Conservation (phyloP, 2,797 vertebrate genomes). For the Enteromius radiatus region DNA sequence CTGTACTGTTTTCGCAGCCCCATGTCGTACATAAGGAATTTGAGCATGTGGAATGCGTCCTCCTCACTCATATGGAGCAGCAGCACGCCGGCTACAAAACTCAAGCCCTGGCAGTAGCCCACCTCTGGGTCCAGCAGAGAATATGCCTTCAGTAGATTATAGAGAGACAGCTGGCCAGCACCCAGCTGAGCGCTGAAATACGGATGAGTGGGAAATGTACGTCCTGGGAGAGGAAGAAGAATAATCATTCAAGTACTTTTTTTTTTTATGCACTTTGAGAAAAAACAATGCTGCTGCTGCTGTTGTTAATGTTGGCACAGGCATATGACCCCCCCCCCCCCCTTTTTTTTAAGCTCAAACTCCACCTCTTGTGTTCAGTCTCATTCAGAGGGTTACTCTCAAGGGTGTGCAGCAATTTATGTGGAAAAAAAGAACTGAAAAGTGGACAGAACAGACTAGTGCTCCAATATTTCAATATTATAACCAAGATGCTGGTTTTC, state of each 20-base stretch:
- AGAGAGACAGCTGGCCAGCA: constrained; percentile 93
- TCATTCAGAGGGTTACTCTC: neutral
- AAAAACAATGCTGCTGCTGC: constrained; percentile 25
- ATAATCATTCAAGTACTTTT: neutral
- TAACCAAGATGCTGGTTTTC: neutral
- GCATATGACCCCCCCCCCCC: neutral
- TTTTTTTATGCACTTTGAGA: neutral
- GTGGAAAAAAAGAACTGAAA: neutral
- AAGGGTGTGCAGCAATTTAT: neutral
- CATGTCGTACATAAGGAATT: constrained; percentile 94
- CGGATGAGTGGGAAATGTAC: constrained; percentile 96
- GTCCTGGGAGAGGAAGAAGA: constrained; percentile 77
- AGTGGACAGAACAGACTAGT: neutral
- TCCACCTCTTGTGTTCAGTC: neutral
- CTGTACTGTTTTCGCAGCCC: constrained; percentile 94
- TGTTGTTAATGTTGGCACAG: constrained; percentile 21
- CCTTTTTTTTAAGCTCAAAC: neutral
- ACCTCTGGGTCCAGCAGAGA: constrained; percentile 97
- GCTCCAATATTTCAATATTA: constrained; percentile 10
- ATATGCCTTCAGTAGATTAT: constrained; percentile 96
- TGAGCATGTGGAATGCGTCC: constrained; percentile 93
- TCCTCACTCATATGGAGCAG: constrained; percentile 95
- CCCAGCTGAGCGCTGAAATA: constrained; percentile 97
- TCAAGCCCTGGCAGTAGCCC: constrained; percentile 97
- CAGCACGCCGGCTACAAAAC: constrained; percentile 94